phyloP scores from a whole-genome alignment of 1,140 invertebrate genomes.

The Cyclina sinensis region DNA sequence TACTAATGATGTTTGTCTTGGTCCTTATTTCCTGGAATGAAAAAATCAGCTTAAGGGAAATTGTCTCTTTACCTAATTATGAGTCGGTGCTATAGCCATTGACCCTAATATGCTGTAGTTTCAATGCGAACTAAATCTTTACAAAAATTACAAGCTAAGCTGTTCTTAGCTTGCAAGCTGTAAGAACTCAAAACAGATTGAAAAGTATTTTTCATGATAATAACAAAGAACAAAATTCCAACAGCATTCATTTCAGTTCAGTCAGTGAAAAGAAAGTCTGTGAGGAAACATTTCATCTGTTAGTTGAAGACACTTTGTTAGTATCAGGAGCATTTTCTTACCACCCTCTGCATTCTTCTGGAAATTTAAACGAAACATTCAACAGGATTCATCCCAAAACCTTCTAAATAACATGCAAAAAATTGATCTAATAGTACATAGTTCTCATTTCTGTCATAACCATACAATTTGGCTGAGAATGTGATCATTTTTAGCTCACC shows the following conservation, averaged over 20 bases:
- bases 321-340: no score
- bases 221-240: no score
- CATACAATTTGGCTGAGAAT: neutral
- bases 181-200: no score
- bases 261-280: no score
- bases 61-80: slow-evolving; percentile 20
- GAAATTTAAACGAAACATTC: neutral
- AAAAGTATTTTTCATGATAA: no score
- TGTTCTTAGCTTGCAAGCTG: no score
- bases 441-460: neutral
- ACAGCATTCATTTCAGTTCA: no score
- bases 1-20: slow-evolving; percentile 36
- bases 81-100: neutral
- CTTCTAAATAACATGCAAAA: no score
- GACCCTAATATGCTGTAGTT: slow-evolving; percentile 22
- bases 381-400: neutral
- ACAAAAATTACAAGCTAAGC: no score
- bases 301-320: neutral
- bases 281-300: neutral
- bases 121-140: no score
- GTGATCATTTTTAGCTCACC: no score
- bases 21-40: neutral
- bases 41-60: slow-evolving; percentile 24
- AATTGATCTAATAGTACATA: neutral
- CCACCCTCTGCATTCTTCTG: no score